A percentile compares a stretch with the other conserved stretches of the same genome.
These are phyloP conservation scores for Himalopsyche kuldschensis DNA, from an alignment of 2,888 invertebrate genomes.

Conservation along the genomic window DNA sequence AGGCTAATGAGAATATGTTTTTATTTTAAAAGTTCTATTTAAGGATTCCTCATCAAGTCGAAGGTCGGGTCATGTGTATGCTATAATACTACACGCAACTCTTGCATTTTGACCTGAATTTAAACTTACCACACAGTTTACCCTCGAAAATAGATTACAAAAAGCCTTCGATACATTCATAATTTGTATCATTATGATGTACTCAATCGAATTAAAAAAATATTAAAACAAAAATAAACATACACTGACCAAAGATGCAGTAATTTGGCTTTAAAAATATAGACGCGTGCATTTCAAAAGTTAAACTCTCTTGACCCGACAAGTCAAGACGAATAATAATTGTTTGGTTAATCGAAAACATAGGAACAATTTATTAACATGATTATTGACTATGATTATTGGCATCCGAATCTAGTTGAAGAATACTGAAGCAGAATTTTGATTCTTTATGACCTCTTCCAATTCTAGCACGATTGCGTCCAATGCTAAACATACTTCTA, in stretches of 20 bases:
- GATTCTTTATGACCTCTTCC: neutral
- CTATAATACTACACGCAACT: neutral
- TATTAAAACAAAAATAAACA: neutral
- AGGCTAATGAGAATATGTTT: neutral
- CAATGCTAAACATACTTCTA: neutral
- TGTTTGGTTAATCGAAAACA: neutral
- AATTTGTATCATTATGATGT: neutral
- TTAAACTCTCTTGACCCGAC: neutral
- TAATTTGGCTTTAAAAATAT: too few species aligned
- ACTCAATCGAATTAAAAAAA: neutral
- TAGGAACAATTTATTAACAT: neutral
- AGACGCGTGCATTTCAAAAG: neutral
- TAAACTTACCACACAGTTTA: neutral
- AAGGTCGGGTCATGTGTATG: neutral
- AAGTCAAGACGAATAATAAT: neutral
- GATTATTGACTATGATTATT: neutral
- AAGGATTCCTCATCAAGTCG: neutral
- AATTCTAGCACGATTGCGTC: neutral
- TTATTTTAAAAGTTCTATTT: neutral
- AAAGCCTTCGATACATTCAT: neutral
- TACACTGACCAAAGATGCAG: too few species aligned
- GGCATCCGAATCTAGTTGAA: neutral
- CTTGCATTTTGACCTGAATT: neutral
- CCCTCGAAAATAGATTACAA: neutral
- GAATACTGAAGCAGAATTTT: neutral